These are phyloP conservation scores for Taeniopygia guttata DNA, from an alignment of 2,797 vertebrate genomes.

Conservation along the genomic window DNA sequence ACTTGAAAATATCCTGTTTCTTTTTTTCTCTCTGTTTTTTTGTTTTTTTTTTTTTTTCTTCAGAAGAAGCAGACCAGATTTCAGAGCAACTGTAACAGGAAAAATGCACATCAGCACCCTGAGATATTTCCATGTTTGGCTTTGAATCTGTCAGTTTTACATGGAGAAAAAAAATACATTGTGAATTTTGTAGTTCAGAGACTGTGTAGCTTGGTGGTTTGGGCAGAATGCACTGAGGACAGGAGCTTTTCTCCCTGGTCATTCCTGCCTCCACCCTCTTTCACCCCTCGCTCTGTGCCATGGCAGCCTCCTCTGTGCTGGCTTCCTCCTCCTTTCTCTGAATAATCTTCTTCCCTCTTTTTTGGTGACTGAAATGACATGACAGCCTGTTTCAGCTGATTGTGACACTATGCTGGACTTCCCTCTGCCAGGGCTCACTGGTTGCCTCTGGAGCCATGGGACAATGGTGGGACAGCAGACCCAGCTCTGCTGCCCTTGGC, in stretches of 20 bases:
- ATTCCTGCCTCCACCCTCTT: neutral
- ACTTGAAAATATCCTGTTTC: neutral
- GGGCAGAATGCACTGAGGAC: neutral
- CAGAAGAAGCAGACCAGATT: neutral
- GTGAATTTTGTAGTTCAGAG: neutral
- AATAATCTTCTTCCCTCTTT: neutral
- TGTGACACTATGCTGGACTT: fast-evolving
- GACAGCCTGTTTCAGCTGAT: neutral
- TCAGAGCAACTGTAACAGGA: neutral
- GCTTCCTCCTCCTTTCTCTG: neutral
- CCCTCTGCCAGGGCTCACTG: neutral
- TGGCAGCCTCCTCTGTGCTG: neutral
- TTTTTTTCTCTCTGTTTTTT: neutral
- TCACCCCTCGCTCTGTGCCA: neutral
- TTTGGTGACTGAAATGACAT: neutral
- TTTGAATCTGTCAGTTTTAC: neutral
- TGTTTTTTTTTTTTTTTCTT: neutral
- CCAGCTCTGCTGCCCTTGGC: neutral
- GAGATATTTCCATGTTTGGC: slow-evolving; percentile 1
- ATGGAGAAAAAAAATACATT: neutral
- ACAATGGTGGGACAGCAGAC: neutral
- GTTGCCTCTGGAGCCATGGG: neutral
- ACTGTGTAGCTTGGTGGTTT: neutral
- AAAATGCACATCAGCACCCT: neutral
- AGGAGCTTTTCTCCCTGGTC: neutral